Base-by-base conservation (phyloP, 1,140 invertebrate species). In the Kradibia gibbosae region DNA sequence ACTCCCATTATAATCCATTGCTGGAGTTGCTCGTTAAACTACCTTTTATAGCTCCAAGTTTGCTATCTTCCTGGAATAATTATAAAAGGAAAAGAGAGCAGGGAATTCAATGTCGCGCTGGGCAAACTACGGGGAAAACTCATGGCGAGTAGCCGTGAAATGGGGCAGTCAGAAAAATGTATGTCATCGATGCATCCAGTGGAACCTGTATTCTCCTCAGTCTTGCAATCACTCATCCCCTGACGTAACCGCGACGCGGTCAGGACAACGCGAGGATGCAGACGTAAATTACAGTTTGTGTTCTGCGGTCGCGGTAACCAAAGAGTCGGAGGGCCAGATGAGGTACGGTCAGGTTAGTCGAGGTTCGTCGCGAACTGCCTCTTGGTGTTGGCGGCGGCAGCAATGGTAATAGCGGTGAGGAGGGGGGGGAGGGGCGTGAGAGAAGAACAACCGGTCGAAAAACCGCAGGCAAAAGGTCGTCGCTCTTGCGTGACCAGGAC, bases 221-320 rank as follows among this genome's bases (percentile, higher is more conserved):
- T 10, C 5, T 22, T 15, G 3, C 15, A 2, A 28, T 13, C n/a
- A 0, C 70, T 25, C 60, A 15, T 25, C n/a, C 57, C 20, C 17
- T 20, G 39, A 42, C 57, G n/a, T n/a, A 8, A 72, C 67, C 31
- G 39, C 67, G 53, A 22, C 65, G 4, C 42, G 13, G 50, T n/a
- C 36, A 34, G 1, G 1, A 4, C 17, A 42, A 1, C 17, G 34
- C 34, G 65, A 67, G 67, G 67, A 48, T n/a, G 55, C 57, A 28
- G 22, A 50, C 67, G 80, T 73, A 82, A 81, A 82, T 82, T 82
- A 72, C 75, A 78, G 67, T 82, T 82, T 78, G 80, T 71, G 71
- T 60, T 74, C 34, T 80, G 73, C 73, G 80, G 79, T 81, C 57
- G 31, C 36, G n/a, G 42, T 13, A 34, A 28, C 34, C 7, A 71